Evolutionary conservation across 2,797 vertebrate species (phyloP), one percentile per base, ranked within the genome.

Genomic region (Sebastes hubbsi): DNA sequence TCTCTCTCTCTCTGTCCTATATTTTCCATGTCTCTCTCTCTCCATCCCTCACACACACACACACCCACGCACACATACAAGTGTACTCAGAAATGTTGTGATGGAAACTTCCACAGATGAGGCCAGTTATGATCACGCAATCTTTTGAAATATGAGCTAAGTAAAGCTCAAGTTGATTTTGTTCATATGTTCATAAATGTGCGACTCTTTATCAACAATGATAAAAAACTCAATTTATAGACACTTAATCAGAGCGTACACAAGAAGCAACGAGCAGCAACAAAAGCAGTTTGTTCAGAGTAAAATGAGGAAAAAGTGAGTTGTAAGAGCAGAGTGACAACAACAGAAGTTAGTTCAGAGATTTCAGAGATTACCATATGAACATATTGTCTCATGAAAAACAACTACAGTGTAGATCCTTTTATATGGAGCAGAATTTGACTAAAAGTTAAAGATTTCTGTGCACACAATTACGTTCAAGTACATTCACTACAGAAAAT

Each of bases 31-130:
- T 66, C 54, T 11, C 61, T 32, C 66, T 69, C 25, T 42, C 16
- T 49, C 67, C 34, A 64, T 49, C 60, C 1, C 68, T 2, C 38
- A 42, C 32, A 72, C 81, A 83, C 68, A 3, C 32, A 69, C 81
- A 83, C 81, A 58, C 46, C 22, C 55, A 27, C 56, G 42, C 34
- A 54, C 67, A 54, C 75, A 67, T 22, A 69, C 80, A 85, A 49
- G 72, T 82, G 73, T 52, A 73, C 54, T 49, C 55, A 72, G 32
- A 76, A 25, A 58, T 25, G 5, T 6, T 18, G 38, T 12, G 81
- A 74, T 85, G 81, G 87, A 92, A 92, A 91, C 83, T 86, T 91
- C 85, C 85, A 90, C 65, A 16, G 46, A 66, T 42, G 61, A 75
- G 54, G 65, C 56, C 38, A 6, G 36, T 52, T 81, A 85, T 68